Evolutionary conservation across 2,797 vertebrate species (phyloP), one percentile per base, ranked within the genome.

Genomic region (Malacoraja senta): DNA sequence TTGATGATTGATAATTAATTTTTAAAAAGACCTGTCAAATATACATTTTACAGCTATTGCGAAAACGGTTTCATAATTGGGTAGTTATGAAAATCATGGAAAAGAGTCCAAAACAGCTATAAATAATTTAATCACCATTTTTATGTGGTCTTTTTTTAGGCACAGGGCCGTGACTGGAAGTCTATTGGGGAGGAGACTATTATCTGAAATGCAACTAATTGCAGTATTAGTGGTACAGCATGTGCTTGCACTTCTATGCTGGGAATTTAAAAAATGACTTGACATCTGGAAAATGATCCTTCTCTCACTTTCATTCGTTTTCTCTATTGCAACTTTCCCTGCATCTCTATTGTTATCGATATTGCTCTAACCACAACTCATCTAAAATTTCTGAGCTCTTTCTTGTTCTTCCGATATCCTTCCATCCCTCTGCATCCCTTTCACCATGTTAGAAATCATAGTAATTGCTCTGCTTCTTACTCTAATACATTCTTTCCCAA

Each of bases 101-200:
- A 92, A 92, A 76, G 90, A 92, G 71, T 65, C 65, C 90, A 92
- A 76, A 91, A 92, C 44, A 92, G 72, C 90, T 92, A 92, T 92
- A 92, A 92, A 92, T 92, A 92, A 76, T 92, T 92, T 92, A 92
- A 92, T 92, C 76, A 72, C 38, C 90, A 92, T 76, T 92, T 91
- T 38, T 53, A 76, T 76, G 35, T 53, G 90, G 65, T 26, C 12
- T 76, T 74, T 92, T 74, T 74, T 53, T 74, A 44, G 29, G 76
- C 38, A 76, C 63, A 68, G 63, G 21, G n/a, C 63, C 76, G 24
- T 91, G 44, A 92, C 90, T 92, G 6, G 3, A 53, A 74, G 90
- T 76, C 90, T 74, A 76, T 76, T 53, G 76, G 3, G 13, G 26
- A 76, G 26, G 38, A 74, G n/a, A 74, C 90, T 92, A 74, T 92